phyloP scores from a whole-genome alignment of 2,113 vertebrate genomes.

The Speoplatyrhinus poulsoni region DNA sequence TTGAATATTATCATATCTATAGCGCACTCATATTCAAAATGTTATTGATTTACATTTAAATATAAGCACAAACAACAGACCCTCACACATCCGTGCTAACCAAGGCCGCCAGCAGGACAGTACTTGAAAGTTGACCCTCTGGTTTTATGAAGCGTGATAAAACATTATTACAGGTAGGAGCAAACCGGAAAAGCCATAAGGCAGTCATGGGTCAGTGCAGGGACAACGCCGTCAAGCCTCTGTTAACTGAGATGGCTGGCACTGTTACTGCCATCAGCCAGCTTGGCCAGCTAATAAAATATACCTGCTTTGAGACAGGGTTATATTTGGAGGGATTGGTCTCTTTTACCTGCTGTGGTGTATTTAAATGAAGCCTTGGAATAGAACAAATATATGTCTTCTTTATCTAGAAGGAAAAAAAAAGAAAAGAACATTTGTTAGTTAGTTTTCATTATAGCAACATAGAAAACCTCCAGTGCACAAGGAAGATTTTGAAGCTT shows the following conservation, averaged over 20 bases:
- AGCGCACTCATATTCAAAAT: no score
- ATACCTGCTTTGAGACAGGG: constrained; percentile 19
- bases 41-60: no score
- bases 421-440: no score
- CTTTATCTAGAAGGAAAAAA: no score
- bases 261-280: constrained; percentile 47
- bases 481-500: no score
- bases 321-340: not conserved
- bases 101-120: not conserved
- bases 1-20: no score
- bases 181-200: constrained; percentile 37
- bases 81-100: not conserved
- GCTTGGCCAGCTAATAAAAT: constrained; percentile 52
- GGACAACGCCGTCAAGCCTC: constrained; percentile 44
- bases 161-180: constrained; percentile 44
- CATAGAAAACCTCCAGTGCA: no score
- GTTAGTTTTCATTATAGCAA: no score
- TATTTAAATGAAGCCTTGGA: constrained; percentile 5
- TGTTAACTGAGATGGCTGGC: constrained; percentile 51
- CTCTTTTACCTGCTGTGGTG: constrained; percentile 27
- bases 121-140: constrained; percentile 33
- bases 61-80: not conserved
- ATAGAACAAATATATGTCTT: not conserved
- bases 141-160: constrained; percentile 52
- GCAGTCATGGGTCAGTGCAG: constrained; percentile 52